Base-by-base conservation (phyloP, 1,140 invertebrate species). In the Philopotamus ludificatus region DNA sequence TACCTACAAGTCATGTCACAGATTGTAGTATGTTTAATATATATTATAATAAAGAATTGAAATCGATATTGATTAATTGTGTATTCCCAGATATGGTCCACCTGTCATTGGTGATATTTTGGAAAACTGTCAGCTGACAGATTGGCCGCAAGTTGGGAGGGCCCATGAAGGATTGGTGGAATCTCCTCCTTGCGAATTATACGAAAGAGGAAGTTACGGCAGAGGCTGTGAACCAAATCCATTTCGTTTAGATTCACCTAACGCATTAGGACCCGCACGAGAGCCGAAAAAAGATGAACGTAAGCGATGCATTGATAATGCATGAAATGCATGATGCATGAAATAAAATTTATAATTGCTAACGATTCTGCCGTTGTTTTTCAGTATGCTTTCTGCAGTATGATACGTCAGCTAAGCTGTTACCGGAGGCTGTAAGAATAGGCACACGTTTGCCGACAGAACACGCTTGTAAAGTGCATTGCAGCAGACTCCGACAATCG, bases 191-290 rank as follows among this genome's bases (percentile, higher is more conserved):
- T 89, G 88, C 39, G 89, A 91, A 73, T 78, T 92, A 18, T 92
- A 91, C 63, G 86, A 91, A 54, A 77, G 89, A 44, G 89, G 88
- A 0, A 91, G 89, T 73, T 91, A 87, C 68, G 89, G 89, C 0
- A 83, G 88, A 51, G 90, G 89, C 1, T 91, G 90, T 66, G 89
- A 91, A 74, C 83, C 87, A 1, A 65, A 66, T 39, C 67, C 67
- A 18, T 69, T 69, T 42, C 12, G 49, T 1, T 45, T 69, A 57
- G 67, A 69, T 54, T 55, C 63, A 0, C 67, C 34, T 4, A 51
- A 63, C 20, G 49, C 55, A 9, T 21, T 44, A 9, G 42, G 34
- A 20, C 55, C 54, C 15, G 42, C 21, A 28, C 50, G 57, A 68
- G 59, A 59, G 39, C 55, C 26, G 1, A 60, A 60, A 60, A 49